Conservation (phyloP, 1,140 invertebrate species). For the Halictus rubicundus region DNA sequence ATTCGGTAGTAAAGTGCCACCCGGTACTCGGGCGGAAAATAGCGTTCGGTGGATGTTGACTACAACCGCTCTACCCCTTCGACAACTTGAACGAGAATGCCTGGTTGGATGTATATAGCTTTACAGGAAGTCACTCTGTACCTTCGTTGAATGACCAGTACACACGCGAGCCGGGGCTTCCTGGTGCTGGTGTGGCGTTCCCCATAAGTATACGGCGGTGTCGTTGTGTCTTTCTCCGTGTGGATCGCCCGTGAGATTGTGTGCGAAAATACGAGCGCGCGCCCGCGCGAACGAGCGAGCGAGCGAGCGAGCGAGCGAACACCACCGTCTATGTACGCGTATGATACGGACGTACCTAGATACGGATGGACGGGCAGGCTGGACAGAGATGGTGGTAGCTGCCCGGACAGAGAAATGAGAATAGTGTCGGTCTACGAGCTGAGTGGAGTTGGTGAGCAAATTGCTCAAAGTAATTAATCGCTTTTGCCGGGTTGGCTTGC, state of each 20-base stretch:
- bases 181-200: slow-evolving; percentile 12
- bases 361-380: slow-evolving; percentile 53
- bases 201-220: slow-evolving; percentile 36
- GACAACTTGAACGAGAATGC: slow-evolving; percentile 65
- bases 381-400: slow-evolving; percentile 58
- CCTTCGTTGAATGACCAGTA: slow-evolving; percentile 67
- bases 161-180: slow-evolving; percentile 39
- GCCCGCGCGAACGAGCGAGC: neutral
- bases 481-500: slow-evolving; percentile 77
- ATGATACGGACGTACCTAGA: slow-evolving; percentile 57
- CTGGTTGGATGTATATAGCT: slow-evolving; percentile 66
- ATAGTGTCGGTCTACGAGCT: slow-evolving; percentile 78
- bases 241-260: slow-evolving; percentile 1
- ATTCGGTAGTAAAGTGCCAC: slow-evolving; percentile 61
- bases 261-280: neutral
- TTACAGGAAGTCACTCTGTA: slow-evolving; percentile 70
- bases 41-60: slow-evolving; percentile 65
- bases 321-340: slow-evolving; percentile 41
- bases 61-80: slow-evolving; percentile 63
- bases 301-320: too few species aligned
- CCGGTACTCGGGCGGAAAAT: slow-evolving; percentile 66
- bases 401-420: slow-evolving; percentile 76
- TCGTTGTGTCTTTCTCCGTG: slow-evolving; percentile 40
- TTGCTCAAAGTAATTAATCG: slow-evolving; percentile 80
- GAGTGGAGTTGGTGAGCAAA: slow-evolving; percentile 79